A percentile compares a stretch with the other conserved stretches of the same genome.
Conservation (phyloP, 2,888 invertebrate species). For the Mactromeris polynyma region DNA sequence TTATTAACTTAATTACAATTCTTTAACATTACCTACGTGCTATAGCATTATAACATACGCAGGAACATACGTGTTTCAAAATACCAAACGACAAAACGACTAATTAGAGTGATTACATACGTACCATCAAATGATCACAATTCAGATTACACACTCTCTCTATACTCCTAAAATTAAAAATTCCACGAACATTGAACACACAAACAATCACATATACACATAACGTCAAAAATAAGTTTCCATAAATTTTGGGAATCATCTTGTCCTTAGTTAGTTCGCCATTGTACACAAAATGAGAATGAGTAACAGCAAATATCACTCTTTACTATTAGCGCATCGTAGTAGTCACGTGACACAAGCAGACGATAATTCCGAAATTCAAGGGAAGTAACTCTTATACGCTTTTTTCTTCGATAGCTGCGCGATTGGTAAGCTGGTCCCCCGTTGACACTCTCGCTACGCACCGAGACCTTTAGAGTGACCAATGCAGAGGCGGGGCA, state of each 20-base stretch:
- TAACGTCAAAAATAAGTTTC: constrained; percentile 37
- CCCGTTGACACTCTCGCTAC: too few relatives aligned
- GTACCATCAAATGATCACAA: constrained; percentile 41
- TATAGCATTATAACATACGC: too few relatives aligned
- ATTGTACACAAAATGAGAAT: constrained; percentile 41
- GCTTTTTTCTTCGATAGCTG: not conserved
- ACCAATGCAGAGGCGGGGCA: too few relatives aligned
- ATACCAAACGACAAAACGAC: not conserved
- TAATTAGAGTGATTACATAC: not conserved
- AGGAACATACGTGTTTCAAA: too few relatives aligned
- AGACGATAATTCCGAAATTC: constrained; percentile 21
- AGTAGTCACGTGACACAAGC: constrained; percentile 30
- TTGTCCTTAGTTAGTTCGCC: constrained; percentile 42
- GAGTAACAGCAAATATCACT: constrained; percentile 25
- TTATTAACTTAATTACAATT: too few relatives aligned
- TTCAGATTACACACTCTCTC: constrained; percentile 1
- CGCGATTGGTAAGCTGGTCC: not conserved
- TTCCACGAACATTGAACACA: constrained; percentile 25
- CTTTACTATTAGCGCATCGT: constrained; percentile 30
- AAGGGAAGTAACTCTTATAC: not conserved
- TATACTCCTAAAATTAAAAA: constrained; percentile 29
- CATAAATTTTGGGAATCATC: constrained; percentile 29
- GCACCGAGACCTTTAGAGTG: too few relatives aligned
- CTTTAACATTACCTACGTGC: too few relatives aligned
- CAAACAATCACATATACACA: constrained; percentile 19